Evolutionary conservation across 2,888 invertebrate genomes (phyloP), one percentile per base, ranked within the genome.

Genomic region (Stenchaetothrips biformis): DNA sequence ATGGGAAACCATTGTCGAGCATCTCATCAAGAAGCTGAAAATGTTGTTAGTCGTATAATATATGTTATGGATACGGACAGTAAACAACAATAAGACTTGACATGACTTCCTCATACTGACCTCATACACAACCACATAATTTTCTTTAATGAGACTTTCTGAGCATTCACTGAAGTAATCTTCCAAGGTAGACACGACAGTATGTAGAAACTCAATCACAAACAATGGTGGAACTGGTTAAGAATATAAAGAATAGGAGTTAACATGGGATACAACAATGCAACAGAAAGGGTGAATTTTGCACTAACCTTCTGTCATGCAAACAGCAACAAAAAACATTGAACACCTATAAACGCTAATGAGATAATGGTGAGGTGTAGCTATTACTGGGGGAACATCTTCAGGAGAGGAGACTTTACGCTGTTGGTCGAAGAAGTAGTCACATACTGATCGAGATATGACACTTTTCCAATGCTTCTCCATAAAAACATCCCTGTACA

Each of bases 381-480:
- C 93, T 84, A 99, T 94, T 49, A 99, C 96, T 16, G 99, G 98
- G 18, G 97, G 95, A 62, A 99, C 96, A 89, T 99, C 92, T 84
- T 92, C 92, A 9, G 90, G 94, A 84, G 92, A 92, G 7, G 93
- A 91, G 80, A 96, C 95, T 85, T 95, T 95, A 84, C 96, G 91
- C 86, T 99, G 99, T 47, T 97, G 97, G 88, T 99, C 99, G 86
- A 99, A 94, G 88, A 99, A 99, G 87, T 99, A 99, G 88, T 99
- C 99, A 88, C 99, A 99, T 79, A 99, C 95, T 78, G 98, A 98
- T 85, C 98, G 91, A 79, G 98, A 96, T 81, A 99, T 95, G 18
- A 98, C 97, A 88, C 97, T 97, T 85, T 98, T 94, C 98, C 99
- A 99, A 87, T 99, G 99, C 87, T 99, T 99, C 87, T 99, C 99